A percentile compares a stretch with the other conserved stretches of the same genome.
Conservation (phyloP, 2,113 vertebrate genomes). For the Aegithalos caudatus region DNA sequence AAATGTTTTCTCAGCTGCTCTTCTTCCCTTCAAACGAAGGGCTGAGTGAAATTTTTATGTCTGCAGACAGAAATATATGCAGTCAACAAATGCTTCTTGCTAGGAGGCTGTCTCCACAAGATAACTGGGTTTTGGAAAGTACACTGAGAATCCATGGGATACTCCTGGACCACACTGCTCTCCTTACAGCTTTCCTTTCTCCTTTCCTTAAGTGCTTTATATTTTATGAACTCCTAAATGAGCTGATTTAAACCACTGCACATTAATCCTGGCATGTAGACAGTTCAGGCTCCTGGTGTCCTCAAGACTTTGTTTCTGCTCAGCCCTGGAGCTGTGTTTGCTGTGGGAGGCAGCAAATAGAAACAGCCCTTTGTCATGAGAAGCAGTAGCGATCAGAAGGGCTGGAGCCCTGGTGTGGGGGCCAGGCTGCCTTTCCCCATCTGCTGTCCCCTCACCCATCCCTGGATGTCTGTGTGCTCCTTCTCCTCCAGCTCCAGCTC, state of each 20-base stretch:
- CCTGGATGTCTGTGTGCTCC: background rate
- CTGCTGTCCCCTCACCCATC: background rate
- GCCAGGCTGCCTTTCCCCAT: background rate
- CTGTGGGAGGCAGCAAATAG: background rate
- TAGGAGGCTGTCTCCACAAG: background rate
- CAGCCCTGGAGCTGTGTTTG: background rate
- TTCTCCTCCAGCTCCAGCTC: background rate
- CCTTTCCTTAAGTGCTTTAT: background rate
- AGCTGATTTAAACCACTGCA: background rate
- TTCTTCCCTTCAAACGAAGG: background rate
- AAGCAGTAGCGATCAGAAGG: background rate
- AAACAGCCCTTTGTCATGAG: background rate
- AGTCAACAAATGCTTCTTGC: conserved; percentile 9
- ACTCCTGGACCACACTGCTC: background rate
- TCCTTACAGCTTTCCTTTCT: background rate
- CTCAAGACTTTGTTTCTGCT: background rate
- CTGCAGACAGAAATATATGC: background rate
- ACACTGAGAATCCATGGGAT: background rate
- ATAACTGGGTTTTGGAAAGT: background rate
- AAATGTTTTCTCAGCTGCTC: conserved; percentile 52
- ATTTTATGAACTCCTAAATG: background rate
- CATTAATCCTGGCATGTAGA: background rate
- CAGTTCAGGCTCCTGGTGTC: background rate
- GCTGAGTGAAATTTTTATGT: conserved; percentile 31
- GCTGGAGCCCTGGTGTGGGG: background rate